phyloP scores from a whole-genome alignment of 2,888 invertebrate genomes.

The Hypselothyrea guttata region DNA sequence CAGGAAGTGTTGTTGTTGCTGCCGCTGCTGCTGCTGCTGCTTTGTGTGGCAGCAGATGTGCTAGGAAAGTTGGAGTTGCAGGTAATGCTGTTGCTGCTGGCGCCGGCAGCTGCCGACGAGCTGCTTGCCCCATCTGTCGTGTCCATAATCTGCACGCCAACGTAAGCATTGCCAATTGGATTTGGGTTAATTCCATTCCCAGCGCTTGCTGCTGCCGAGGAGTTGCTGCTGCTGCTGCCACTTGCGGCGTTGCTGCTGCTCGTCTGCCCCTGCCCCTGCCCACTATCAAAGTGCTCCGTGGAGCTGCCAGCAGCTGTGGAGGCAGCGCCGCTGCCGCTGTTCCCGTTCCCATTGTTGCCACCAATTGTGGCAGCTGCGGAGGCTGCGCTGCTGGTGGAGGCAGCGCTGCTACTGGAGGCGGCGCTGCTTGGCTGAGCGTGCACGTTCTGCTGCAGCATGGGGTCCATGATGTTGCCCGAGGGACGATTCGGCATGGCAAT shows the following conservation, averaged over 20 bases:
- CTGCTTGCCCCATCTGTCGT: slow-evolving; percentile 63
- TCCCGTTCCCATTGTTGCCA: slow-evolving; percentile 8
- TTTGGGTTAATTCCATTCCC: slow-evolving; percentile 11
- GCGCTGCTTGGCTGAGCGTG: slow-evolving; percentile 71
- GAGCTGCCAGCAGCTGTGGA: slow-evolving; percentile 46
- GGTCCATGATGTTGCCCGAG: slow-evolving; percentile 84
- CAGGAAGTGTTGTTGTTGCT: slow-evolving; percentile 44
- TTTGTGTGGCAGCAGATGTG: slow-evolving; percentile 45
- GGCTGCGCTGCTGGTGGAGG: slow-evolving; percentile 21
- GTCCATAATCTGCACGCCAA: slow-evolving; percentile 62
- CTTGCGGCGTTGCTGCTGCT: slow-evolving; percentile 37
- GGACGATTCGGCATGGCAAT: slow-evolving; percentile 83
- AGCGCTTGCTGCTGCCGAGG: slow-evolving; percentile 18
- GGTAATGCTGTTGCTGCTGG: slow-evolving; percentile 37
- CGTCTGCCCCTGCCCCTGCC: slow-evolving; percentile 62
- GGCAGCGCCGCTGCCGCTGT: slow-evolving; percentile 10
- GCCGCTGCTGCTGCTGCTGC: slow-evolving; percentile 14
- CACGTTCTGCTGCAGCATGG: slow-evolving; percentile 86
- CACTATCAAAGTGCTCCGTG: slow-evolving; percentile 64
- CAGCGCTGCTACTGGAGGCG: slow-evolving; percentile 35
- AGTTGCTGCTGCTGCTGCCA: slow-evolving; percentile 30
- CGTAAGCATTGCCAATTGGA: slow-evolving; percentile 43
- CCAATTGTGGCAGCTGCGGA: slow-evolving; percentile 18
- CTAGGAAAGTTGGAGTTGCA: slow-evolving; percentile 45
- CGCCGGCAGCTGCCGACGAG: slow-evolving; percentile 45